Conservation (phyloP, 2,113 vertebrate species). For the Psittacula cyanocephala region DNA sequence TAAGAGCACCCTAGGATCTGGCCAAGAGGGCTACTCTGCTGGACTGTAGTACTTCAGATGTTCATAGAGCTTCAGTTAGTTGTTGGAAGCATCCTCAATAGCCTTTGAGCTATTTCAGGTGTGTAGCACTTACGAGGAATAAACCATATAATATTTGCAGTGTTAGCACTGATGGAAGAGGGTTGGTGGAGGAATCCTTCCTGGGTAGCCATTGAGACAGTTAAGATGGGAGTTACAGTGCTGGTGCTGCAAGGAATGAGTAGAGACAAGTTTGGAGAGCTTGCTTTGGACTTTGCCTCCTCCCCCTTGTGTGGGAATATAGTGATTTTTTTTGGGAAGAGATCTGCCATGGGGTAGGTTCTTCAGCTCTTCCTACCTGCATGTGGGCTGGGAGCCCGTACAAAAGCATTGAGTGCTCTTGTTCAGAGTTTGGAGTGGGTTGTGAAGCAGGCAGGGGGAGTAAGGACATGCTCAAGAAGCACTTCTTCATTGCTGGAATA, state of each 20-base stretch:
- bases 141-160: background rate
- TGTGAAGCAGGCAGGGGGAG: slow-evolving; percentile 14
- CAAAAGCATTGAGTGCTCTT: slow-evolving; percentile 19
- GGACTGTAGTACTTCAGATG: background rate
- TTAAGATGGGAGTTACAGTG: background rate
- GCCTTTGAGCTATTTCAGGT: background rate
- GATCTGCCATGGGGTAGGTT: slow-evolving; percentile 6
- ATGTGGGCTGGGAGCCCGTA: slow-evolving; percentile 17
- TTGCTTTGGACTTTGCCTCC: background rate
- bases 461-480: background rate
- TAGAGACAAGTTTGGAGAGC: background rate
- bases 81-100: background rate
- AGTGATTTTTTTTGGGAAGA: background rate
- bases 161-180: background rate
- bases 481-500: background rate
- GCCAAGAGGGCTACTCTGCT: background rate
- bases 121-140: background rate
- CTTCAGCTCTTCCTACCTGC: slow-evolving; percentile 43
- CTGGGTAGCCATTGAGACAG: background rate
- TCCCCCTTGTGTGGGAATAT: slow-evolving; percentile 9
- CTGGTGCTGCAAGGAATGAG: background rate
- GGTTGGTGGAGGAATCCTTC: background rate
- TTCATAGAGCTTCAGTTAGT: background rate
- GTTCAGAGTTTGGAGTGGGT: slow-evolving; percentile 18
- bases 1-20: background rate